Base-by-base conservation (phyloP, 2,888 invertebrate species). In the Drosophila mercatorum region DNA sequence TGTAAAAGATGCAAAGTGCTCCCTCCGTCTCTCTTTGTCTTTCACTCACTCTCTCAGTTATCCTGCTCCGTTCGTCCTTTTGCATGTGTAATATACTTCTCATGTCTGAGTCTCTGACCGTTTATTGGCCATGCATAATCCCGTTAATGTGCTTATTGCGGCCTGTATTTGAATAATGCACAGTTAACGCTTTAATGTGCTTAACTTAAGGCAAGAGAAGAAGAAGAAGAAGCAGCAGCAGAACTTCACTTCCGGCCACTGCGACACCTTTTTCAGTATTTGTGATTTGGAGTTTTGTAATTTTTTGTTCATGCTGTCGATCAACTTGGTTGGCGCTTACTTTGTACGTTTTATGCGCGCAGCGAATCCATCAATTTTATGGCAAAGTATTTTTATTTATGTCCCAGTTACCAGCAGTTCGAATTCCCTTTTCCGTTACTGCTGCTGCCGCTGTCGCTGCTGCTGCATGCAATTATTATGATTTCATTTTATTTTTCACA, bases 111-210 rank as follows among this genome's bases (percentile, higher is more conserved):
- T 87, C 84, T 89, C 75, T 72, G 81, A 85, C 91, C 87, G 75
- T 92, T 92, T 92, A 92, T 92, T 91, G 92, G 90, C 92, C 92
- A 91, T 92, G 84, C 82, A 83, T 92, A 92, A 92, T 92, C 92
- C 91, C 81, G 84, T 91, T 92, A 92, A 91, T 91, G 90, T 85
- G 74, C 85, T 91, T 90, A 84, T 70, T 82, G 88, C 70, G 76
- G 78, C 75, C 69, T 68, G 70, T 72, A 88, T 88, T 85, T 87
- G 88, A 85, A 85, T 91, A 92, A 91, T 91, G 91, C 89, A 83
- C 88, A 90, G 86, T 91, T 91, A 89, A 86, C 92, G 92, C 91
- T 92, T 91, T 92, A 92, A 92, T 91, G 78, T 91, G 91, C 91
- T 92, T 92, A 92, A 74, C 67, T 56, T 40, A n/a, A 41, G 40